Percentiles rank a stretch among this genome's conserved stretches.
These are phyloP conservation scores for Onychostruthus taczanowskii DNA, from an alignment of 2,113 vertebrate genomes.

Conservation along the genomic window DNA sequence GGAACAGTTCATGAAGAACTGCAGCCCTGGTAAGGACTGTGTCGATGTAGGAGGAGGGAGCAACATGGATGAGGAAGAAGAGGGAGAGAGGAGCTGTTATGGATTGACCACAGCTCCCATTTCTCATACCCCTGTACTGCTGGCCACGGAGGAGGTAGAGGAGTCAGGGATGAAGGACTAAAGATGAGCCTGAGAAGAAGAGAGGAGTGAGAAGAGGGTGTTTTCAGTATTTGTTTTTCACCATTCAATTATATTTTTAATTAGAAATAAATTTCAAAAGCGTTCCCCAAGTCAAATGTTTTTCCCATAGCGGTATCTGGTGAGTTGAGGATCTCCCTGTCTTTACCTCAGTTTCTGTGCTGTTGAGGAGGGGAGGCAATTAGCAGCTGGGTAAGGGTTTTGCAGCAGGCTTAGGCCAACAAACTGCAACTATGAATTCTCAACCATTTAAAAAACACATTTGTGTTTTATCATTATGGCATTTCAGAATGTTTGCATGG, in stretches of 20 bases:
- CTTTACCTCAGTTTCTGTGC: not conserved
- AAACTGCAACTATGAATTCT: not conserved
- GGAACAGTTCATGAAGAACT: not conserved
- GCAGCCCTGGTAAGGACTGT: not conserved
- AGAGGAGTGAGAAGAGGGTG: not conserved
- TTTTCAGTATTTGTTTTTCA: not conserved
- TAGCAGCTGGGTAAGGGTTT: not conserved
- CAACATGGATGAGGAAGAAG: not conserved
- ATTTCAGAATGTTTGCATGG: not conserved
- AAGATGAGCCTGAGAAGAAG: not conserved
- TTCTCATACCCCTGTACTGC: not conserved
- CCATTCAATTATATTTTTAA: not conserved
- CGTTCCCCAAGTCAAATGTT: not conserved
- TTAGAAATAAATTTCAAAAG: not conserved
- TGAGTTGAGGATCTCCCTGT: not conserved
- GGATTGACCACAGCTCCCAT: not conserved
- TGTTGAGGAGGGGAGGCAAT: not conserved
- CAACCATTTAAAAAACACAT: not conserved
- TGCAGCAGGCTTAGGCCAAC: not conserved
- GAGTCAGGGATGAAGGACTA: not conserved
- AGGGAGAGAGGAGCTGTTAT: not conserved
- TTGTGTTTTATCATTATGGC: not conserved
- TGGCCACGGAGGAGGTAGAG: not conserved
- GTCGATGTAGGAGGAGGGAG: not conserved
- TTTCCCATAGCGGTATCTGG: not conserved